Conservation (phyloP, 2,113 vertebrate species). For the Gulo gulo region DNA sequence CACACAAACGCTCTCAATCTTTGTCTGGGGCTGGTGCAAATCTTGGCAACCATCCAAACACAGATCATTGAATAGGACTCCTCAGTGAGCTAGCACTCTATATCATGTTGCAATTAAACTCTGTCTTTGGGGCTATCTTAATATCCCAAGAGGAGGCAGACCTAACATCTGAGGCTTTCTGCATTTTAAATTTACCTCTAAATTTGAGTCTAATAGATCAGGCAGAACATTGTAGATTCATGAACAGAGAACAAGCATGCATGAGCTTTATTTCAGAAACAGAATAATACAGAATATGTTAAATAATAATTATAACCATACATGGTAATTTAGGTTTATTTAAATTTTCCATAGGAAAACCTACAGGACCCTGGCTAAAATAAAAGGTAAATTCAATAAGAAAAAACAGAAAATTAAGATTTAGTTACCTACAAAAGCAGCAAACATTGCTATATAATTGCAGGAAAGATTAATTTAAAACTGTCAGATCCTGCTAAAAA, state of each 20-base stretch:
- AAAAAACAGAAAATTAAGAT: slow-evolving; percentile 47
- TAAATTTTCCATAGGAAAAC: neutral
- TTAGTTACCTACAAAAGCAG: neutral
- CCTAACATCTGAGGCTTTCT: slow-evolving; percentile 67
- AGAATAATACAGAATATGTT: neutral
- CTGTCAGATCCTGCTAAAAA: neutral
- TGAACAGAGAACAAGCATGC: slow-evolving; percentile 18
- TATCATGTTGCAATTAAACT: slow-evolving; percentile 64
- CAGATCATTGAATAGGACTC: neutral
- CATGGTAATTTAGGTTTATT: neutral
- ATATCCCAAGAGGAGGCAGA: slow-evolving; percentile 68
- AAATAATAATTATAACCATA: neutral
- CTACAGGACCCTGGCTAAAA: neutral
- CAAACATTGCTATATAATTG: neutral
- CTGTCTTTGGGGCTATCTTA: slow-evolving; percentile 59
- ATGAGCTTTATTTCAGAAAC: slow-evolving; percentile 12
- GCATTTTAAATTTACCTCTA: slow-evolving; percentile 65
- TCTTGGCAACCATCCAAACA: slow-evolving; percentile 56
- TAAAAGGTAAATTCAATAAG: neutral
- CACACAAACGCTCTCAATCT: neutral
- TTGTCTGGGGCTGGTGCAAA: slow-evolving; percentile 1
- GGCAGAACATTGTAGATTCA: neutral
- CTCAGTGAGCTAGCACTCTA: slow-evolving; percentile 30
- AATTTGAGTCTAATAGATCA: slow-evolving; percentile 53
- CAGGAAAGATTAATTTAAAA: neutral